Evolutionary conservation across 2,797 vertebrate species (phyloP), one percentile per base, ranked within the genome.

Genomic region (Sardinella longiceps): DNA sequence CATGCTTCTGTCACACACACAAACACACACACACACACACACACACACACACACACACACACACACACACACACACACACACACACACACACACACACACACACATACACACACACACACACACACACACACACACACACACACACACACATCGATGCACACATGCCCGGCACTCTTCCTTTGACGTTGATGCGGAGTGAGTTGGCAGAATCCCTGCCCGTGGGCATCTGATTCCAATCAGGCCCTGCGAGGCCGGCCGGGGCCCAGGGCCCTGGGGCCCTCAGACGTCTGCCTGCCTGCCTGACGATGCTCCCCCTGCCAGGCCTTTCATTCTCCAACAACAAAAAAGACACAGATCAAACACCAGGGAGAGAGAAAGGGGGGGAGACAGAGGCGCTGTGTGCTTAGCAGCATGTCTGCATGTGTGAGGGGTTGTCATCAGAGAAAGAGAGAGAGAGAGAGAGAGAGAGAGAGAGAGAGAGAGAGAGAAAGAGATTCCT

Each of bases 371-470:
- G 70, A 77, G 39, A 43, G 70, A 39, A 77, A 18, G 18, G 18
- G 20, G 15, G 9, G 37, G 23, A 20, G 33, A 20, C 20, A 74
- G 30, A 74, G 70, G 18, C 18, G 33, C 15, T 77, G 15, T 43
- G 18, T 43, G 37, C 33, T 77, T 77, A 77, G 43, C 70, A 77
- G 70, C 70, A 77, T 77, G 70, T 77, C 70, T 77, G 70, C 70
- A 77, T 77, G 84, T 81, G 82, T 86, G 86, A 88, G 84, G 90
- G 77, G 86, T 85, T 87, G 83, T 85, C 84, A 85, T 46, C 51
- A 53, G 20, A 82, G 84, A 84, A 56, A 86, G 81, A 51, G 86
- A 33, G 37, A 70, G 63, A 74, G 10, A 2, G 83, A 50, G 48
- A 82, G 83, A 84, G 60, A 85, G 80, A 51, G 86, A 66, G 28